These are phyloP conservation scores for Cataglyphis hispanica DNA, from an alignment of 1,140 invertebrate species.

Conservation along the genomic window DNA sequence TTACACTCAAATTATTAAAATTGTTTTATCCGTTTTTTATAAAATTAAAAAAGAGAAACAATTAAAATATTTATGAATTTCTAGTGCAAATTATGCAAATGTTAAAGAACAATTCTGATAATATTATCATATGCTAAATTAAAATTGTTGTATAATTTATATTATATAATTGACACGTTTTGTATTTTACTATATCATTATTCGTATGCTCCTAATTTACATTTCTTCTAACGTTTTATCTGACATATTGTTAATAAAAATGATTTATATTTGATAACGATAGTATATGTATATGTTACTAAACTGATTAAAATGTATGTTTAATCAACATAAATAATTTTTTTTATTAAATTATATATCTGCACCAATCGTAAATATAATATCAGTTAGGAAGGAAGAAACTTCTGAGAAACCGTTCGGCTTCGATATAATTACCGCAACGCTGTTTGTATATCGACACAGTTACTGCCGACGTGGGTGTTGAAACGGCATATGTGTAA, in stretches of 20 bases:
- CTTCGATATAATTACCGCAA: conserved; percentile 79
- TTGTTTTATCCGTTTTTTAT: not conserved
- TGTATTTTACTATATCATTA: not conserved
- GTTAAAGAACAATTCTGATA: not conserved
- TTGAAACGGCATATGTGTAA: conserved; percentile 81
- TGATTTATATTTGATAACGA: too few species aligned
- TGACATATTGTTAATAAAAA: not conserved
- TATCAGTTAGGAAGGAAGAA: conserved; percentile 39
- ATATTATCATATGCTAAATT: not conserved
- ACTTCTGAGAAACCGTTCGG: conserved; percentile 72
- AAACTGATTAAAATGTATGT: too few species aligned
- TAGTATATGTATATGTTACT: too few species aligned
- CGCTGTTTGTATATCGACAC: conserved; percentile 79
- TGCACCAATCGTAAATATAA: conserved; percentile 21
- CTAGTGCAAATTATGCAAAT: not conserved
- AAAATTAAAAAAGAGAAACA: not conserved
- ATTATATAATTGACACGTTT: not conserved
- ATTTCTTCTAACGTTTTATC: not conserved
- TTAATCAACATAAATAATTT: too few species aligned
- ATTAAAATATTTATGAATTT: not conserved
- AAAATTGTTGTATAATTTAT: not conserved
- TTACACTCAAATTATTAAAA: not conserved
- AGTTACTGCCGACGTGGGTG: conserved; percentile 79
- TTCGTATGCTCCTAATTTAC: not conserved
- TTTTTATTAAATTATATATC: not conserved